Conservation (phyloP, 2,797 vertebrate genomes). For the Helarctos malayanus region DNA sequence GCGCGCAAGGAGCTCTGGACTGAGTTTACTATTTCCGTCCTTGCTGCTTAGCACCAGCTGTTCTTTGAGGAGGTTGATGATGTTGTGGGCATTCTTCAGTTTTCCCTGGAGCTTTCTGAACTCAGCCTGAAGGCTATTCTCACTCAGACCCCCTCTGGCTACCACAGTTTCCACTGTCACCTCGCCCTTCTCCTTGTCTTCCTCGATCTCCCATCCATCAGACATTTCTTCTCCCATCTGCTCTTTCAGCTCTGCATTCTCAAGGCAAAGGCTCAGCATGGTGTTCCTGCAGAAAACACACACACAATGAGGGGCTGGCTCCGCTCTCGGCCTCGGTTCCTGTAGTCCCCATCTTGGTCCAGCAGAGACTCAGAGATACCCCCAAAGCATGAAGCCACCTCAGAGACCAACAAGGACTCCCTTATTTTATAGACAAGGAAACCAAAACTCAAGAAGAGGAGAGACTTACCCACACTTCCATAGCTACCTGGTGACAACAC, state of each 20-base stretch:
- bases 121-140: conserved; percentile 82
- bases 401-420: background rate
- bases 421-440: background rate
- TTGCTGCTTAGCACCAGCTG: conserved; percentile 80
- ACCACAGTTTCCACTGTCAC: too few species aligned
- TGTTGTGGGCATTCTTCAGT: conserved; percentile 71
- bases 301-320: background rate
- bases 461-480: background rate
- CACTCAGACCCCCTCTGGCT: conserved; percentile 59
- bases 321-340: too few species aligned
- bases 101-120: conserved; percentile 86
- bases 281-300: conserved; percentile 90
- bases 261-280: conserved; percentile 91
- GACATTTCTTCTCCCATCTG: conserved; percentile 89
- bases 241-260: conserved; percentile 92
- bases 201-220: conserved; percentile 85
- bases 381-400: background rate
- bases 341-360: background rate
- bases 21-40: conserved; percentile 56
- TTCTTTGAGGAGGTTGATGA: conserved; percentile 83
- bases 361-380: background rate
- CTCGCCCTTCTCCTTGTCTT: conserved; percentile 71
- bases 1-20: conserved; percentile 77
- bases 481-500: background rate
- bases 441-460: background rate